These are phyloP conservation scores for Atractosteus spatula DNA, from an alignment of 2,113 vertebrate genomes.

Conservation along the genomic window DNA sequence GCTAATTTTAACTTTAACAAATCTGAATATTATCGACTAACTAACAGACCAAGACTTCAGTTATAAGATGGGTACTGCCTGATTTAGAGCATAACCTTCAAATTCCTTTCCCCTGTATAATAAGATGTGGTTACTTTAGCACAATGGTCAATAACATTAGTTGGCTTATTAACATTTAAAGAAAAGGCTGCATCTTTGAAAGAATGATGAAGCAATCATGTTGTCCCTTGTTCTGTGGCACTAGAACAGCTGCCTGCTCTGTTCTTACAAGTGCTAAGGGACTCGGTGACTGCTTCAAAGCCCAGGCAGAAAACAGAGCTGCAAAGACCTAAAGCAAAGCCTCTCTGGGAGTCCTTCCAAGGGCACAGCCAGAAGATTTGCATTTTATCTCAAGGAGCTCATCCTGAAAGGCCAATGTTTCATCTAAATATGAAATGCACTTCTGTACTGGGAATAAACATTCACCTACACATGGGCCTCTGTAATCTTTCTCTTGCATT, in stretches of 20 bases:
- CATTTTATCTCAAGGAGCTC: slow-evolving; percentile 42
- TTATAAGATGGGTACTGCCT: background rate
- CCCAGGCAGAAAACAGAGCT: slow-evolving; percentile 23
- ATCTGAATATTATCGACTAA: background rate
- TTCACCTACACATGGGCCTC: slow-evolving; percentile 11
- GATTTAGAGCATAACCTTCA: background rate
- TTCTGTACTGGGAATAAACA: slow-evolving; percentile 44
- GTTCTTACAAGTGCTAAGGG: slow-evolving; percentile 42
- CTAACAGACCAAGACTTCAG: background rate
- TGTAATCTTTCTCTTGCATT: slow-evolving; percentile 39
- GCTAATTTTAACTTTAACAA: background rate
- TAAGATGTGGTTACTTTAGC: background rate
- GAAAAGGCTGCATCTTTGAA: slow-evolving; percentile 5
- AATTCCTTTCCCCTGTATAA: background rate
- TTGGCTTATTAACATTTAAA: background rate
- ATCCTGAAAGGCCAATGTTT: slow-evolving; percentile 31
- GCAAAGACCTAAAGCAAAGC: slow-evolving; percentile 26
- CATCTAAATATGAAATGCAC: slow-evolving; percentile 36
- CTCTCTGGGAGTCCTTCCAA: slow-evolving; percentile 37
- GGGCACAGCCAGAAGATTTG: slow-evolving; percentile 36
- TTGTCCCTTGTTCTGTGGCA: background rate
- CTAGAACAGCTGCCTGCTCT: background rate
- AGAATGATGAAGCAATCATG: background rate
- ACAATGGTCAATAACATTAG: background rate
- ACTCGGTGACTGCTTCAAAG: slow-evolving; percentile 38